phyloP scores from a whole-genome alignment of 92 coral and sea anemone species.

The Muricea muricata region DNA sequence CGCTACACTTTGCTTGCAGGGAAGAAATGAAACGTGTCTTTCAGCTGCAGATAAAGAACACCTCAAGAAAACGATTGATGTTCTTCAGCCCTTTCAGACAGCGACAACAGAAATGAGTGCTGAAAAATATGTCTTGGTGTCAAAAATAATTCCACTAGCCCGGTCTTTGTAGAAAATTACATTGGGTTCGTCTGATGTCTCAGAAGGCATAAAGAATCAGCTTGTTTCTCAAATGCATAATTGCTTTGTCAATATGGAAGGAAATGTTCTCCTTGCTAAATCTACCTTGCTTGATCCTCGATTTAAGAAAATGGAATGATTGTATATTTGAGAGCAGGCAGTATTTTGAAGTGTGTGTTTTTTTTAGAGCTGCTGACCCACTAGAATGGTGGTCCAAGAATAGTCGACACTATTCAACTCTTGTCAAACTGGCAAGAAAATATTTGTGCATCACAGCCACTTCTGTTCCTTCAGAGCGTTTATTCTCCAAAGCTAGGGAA shows the following conservation, averaged over 20 bases:
- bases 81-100: slow-evolving; percentile 34
- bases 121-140: not conserved
- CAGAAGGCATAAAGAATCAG: not conserved
- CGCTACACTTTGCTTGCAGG: slow-evolving; percentile 21
- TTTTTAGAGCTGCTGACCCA: not conserved
- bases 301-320: slow-evolving; percentile 52
- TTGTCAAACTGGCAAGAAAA: not conserved
- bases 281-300: slow-evolving; percentile 57
- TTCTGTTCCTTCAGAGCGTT: slow-evolving; percentile 31
- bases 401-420: not conserved
- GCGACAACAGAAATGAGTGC: not conserved
- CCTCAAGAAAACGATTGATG: slow-evolving; percentile 19
- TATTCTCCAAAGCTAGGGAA: slow-evolving; percentile 23
- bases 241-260: slow-evolving; percentile 21
- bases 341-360: slow-evolving; percentile 10
- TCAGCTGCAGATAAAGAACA: slow-evolving; percentile 30
- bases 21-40: slow-evolving; percentile 41
- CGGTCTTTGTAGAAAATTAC: slow-evolving; percentile 34
- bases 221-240: slow-evolving; percentile 41
- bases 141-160: slow-evolving; percentile 42
- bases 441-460: slow-evolving; percentile 29
- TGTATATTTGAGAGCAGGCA: not conserved
- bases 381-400: not conserved
- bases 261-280: slow-evolving; percentile 10
- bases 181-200: not conserved